phyloP scores from a whole-genome alignment of 1,140 invertebrate genomes.

The Calliphora vicina region DNA sequence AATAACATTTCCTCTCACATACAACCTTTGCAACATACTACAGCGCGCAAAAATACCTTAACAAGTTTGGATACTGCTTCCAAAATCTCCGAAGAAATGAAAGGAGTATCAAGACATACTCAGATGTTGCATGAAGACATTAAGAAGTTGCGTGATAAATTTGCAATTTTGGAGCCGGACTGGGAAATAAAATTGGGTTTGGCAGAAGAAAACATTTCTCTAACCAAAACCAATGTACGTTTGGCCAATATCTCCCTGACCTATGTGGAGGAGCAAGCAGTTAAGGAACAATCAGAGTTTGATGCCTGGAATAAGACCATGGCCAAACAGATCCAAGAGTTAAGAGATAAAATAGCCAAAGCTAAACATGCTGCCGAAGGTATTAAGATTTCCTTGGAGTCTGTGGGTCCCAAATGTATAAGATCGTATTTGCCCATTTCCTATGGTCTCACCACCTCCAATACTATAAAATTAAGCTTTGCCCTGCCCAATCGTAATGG shows the following conservation, averaged over 20 bases:
- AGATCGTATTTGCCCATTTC: constrained; percentile 74
- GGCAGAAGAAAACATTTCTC: constrained; percentile 60
- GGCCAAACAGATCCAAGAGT: constrained; percentile 69
- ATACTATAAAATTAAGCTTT: constrained; percentile 73
- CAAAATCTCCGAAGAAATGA: constrained; percentile 64
- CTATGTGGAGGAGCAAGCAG: constrained; percentile 64
- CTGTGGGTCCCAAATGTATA: constrained; percentile 72
- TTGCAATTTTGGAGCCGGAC: constrained; percentile 67
- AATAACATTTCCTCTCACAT: constrained; percentile 65
- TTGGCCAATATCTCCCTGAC: constrained; percentile 65
- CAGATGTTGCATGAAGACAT: constrained; percentile 64
- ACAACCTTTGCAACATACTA: constrained; percentile 45
- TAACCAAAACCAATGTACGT: constrained; percentile 56
- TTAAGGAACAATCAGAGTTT: constrained; percentile 68
- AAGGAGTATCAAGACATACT: constrained; percentile 66
- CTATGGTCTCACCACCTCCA: constrained; percentile 75
- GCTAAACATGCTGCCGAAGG: constrained; percentile 82
- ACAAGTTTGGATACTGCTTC: constrained; percentile 64
- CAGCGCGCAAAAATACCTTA: constrained; percentile 54
- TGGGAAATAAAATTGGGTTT: constrained; percentile 66
- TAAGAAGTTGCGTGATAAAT: constrained; percentile 65
- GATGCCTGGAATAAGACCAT: constrained; percentile 70
- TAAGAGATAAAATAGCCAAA: constrained; percentile 78
- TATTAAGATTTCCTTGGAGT: constrained; percentile 81
- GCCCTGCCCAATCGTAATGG: constrained; percentile 67